Evolutionary conservation across 2,888 invertebrate genomes (phyloP).

Genomic region (Opisthograptis luteolata): DNA sequence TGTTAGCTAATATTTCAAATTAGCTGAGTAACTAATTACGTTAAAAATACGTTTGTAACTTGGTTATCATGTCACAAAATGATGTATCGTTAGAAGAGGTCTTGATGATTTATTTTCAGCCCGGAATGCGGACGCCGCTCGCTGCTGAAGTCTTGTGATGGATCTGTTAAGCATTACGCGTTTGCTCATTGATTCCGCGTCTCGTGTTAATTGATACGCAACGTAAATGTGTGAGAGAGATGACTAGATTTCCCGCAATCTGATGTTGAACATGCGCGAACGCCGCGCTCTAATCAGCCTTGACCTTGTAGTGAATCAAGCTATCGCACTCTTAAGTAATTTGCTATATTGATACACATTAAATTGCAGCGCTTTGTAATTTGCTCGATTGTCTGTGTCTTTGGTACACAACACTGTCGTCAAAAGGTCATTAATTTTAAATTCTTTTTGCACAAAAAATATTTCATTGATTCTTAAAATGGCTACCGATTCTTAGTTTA

Average conservation of each 20-base stretch:
- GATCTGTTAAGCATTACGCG: slow-evolving; percentile 44
- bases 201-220: slow-evolving; percentile 42
- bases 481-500: too few species aligned
- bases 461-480: too few species aligned
- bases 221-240: slow-evolving; percentile 52
- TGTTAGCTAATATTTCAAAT: slow-evolving; percentile 13
- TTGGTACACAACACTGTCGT: too few species aligned
- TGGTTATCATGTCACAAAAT: slow-evolving; percentile 40
- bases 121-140: slow-evolving; percentile 66
- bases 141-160: slow-evolving; percentile 67
- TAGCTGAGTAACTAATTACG: slow-evolving; percentile 30
- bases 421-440: too few species aligned
- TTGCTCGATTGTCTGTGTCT: slow-evolving; percentile 11
- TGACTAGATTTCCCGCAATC: slow-evolving; percentile 40
- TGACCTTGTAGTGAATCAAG: slow-evolving; percentile 73
- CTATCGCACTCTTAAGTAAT: slow-evolving; percentile 58
- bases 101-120: slow-evolving; percentile 74
- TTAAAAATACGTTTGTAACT: slow-evolving; percentile 42
- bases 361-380: slow-evolving; percentile 8
- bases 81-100: slow-evolving; percentile 45
- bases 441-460: too few species aligned
- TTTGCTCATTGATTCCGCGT: slow-evolving; percentile 48
- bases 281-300: slow-evolving; percentile 65
- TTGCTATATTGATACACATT: slow-evolving; percentile 47
- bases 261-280: slow-evolving; percentile 44